Percentiles rank a stretch among this genome's conserved stretches.
Conservation (phyloP, 2,113 vertebrate species). For the Ramphastos sulfuratus region DNA sequence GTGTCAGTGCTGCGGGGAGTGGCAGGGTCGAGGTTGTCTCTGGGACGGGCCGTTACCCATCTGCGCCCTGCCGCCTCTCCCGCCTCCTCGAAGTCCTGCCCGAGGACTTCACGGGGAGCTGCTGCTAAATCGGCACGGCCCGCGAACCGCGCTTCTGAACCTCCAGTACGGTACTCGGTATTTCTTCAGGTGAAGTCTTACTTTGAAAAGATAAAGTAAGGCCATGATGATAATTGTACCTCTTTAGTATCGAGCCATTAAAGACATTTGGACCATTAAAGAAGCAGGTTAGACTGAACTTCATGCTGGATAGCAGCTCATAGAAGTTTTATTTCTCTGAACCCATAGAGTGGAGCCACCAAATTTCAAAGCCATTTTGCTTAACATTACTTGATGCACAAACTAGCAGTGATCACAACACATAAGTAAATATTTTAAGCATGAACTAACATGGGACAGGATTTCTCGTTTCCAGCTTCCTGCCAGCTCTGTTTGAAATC, state of each 20-base stretch:
- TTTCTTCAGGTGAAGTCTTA: not conserved
- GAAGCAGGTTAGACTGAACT: too few relatives aligned
- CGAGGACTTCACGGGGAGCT: rapidly evolving
- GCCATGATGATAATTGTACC: rapidly evolving
- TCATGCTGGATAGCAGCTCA: not conserved
- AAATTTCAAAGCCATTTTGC: not conserved
- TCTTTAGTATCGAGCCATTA: rapidly evolving
- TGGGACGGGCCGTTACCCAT: too few relatives aligned
- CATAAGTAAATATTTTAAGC: not conserved
- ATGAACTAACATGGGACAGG: not conserved
- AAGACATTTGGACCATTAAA: not conserved
- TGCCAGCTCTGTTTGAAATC: not conserved
- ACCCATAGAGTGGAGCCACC: rapidly evolving
- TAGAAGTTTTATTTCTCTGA: not conserved
- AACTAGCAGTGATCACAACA: not conserved
- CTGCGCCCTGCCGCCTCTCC: not conserved
- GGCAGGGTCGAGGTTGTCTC: not conserved
- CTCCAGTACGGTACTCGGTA: rapidly evolving
- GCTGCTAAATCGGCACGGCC: not conserved
- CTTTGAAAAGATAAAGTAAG: not conserved
- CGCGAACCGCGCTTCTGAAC: rapidly evolving
- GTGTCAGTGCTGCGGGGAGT: not conserved
- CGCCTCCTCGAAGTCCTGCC: not conserved
- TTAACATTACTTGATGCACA: not conserved
- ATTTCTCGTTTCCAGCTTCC: not conserved